Conservation (phyloP, 2,797 vertebrate genomes). For the Eulemur rubriventer region DNA sequence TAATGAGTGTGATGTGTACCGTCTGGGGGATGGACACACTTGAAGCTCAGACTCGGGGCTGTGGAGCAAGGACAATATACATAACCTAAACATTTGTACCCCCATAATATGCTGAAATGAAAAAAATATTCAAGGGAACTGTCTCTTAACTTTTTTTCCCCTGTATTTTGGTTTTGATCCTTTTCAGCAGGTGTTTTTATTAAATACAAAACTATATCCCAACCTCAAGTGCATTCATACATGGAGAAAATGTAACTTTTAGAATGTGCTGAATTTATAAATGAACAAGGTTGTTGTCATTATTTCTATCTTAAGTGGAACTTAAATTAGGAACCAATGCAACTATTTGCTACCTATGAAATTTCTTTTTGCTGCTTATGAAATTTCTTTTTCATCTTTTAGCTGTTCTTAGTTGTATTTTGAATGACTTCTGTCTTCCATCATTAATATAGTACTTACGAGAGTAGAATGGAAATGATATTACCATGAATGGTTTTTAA, state of each 20-base stretch:
- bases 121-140: background rate
- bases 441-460: background rate
- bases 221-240: background rate
- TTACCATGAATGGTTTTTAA: background rate
- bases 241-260: conserved; percentile 28
- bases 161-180: background rate
- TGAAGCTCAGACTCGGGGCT: too few species aligned
- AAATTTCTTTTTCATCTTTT: background rate
- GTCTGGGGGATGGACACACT: too few species aligned
- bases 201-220: conserved; percentile 17
- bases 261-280: conserved; percentile 27
- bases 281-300: conserved; percentile 21
- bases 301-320: background rate
- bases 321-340: background rate
- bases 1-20: too few species aligned
- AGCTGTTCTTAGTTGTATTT: conserved; percentile 10
- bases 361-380: background rate
- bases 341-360: background rate
- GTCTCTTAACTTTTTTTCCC: background rate
- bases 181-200: background rate
- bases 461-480: conserved; percentile 10
- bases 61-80: too few species aligned
- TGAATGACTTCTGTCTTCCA: background rate
- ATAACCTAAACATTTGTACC: too few species aligned
- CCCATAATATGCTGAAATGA: too few species aligned